Evolutionary conservation across 1,140 invertebrate genomes (phyloP), one percentile per base, ranked within the genome.

Genomic region (Drosophila tsacasi): DNA sequence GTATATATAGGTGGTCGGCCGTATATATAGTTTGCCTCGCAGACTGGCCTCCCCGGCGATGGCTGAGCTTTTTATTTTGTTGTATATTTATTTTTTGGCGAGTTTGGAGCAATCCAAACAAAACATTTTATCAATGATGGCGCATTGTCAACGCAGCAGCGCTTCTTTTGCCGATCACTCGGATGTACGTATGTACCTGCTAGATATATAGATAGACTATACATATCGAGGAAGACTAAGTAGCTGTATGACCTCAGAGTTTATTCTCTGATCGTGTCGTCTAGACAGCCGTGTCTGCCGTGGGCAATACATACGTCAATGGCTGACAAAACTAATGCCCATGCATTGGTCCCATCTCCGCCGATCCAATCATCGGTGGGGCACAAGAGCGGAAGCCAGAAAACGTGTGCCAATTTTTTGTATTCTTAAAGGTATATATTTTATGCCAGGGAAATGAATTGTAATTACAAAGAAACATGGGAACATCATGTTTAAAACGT

Each of bases 261-360:
- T 68, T 80, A 50, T 62, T 69, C 80, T 71, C 40, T 55, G 62
- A 67, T 40, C 73, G 35, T 54, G 85, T 90, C 81, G 84, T 89
- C 84, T 89, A 89, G 84, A 90, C 84, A 89, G 66, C 65, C 81
- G 78, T 89, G 77, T 90, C 81, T 87, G 84, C 73, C 77, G 66
- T 81, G 63, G 76, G 44, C 25, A 66, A 54, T 37, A 67, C 39
- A 80, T 72, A 81, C 78, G 83, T 87, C 84, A 87, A 87, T 81
- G 44, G 52, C 55, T 79, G 66, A 69, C 30, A 68, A 73, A 77
- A 73, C 75, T 67, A 84, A 68, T 72, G 58, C 44, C 81, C 67
- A 50, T 83, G 65, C 72, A 83, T 81, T 86, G 83, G 84, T 87
- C 84, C n/a, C 12, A 73, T 42, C 66, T n/a, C 4, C 35, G 7